phyloP scores from a whole-genome alignment of 2,888 invertebrate species.

The Phortica okadai region DNA sequence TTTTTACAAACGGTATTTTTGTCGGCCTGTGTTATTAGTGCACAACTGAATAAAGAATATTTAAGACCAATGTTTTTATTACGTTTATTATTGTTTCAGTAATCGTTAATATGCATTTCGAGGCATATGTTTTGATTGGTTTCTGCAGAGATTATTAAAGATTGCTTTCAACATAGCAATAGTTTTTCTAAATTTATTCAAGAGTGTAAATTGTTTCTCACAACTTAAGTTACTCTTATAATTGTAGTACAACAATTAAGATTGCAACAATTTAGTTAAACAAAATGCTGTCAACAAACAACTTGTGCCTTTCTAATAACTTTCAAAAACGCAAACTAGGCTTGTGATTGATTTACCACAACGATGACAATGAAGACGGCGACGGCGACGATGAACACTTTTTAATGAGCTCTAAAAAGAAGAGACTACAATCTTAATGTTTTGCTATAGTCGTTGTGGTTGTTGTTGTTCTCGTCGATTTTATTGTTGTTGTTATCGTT shows the following conservation, averaged over 20 bases:
- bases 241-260: background rate
- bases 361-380: background rate
- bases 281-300: background rate
- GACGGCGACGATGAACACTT: background rate
- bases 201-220: no score
- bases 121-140: no score
- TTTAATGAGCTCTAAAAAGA: background rate
- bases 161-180: no score
- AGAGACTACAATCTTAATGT: background rate
- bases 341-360: background rate
- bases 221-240: no score
- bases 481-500: slow-evolving; percentile 15
- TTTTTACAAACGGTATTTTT: no score
- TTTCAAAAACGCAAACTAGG: slow-evolving; percentile 3
- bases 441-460: background rate
- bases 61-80: no score
- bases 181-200: no score
- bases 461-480: background rate
- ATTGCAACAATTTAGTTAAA: background rate
- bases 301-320: background rate
- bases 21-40: no score
- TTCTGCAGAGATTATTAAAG: no score
- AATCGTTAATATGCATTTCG: no score
- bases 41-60: no score
- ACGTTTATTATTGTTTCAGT: no score